Conservation (phyloP, 2,113 vertebrate genomes). For the Odontesthes bonariensis region DNA sequence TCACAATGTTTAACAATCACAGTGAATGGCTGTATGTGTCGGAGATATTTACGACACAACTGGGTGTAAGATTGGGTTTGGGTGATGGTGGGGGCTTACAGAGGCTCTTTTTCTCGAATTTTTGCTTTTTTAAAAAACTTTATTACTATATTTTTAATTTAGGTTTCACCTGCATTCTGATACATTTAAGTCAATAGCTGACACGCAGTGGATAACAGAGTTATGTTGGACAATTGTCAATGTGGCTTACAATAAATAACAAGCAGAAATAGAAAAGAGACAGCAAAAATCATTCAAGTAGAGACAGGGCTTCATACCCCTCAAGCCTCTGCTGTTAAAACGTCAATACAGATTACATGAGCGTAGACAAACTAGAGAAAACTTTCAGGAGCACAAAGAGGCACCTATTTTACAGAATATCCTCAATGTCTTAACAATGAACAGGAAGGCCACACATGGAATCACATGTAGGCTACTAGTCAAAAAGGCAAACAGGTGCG, state of each 20-base stretch:
- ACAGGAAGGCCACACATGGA: slow-evolving; percentile 13
- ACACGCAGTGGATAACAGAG: slow-evolving; percentile 1
- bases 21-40: slow-evolving; percentile 64
- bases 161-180: slow-evolving; percentile 8
- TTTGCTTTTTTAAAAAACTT: slow-evolving; percentile 6
- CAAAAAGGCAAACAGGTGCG: slow-evolving; percentile 74
- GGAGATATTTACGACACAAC: slow-evolving; percentile 44
- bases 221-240: slow-evolving; percentile 54
- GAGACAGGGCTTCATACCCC: slow-evolving; percentile 56
- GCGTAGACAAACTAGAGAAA: slow-evolving; percentile 33
- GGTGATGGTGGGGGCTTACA: slow-evolving; percentile 2
- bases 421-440: slow-evolving; percentile 20
- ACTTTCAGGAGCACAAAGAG: slow-evolving; percentile 33
- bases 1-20: slow-evolving; percentile 69
- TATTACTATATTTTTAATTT: background rate
- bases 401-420: slow-evolving; percentile 26
- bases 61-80: slow-evolving; percentile 37
- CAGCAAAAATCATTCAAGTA: slow-evolving; percentile 53
- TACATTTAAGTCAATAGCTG: slow-evolving; percentile 12
- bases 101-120: slow-evolving; percentile 16
- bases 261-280: slow-evolving; percentile 52
- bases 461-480: slow-evolving; percentile 3
- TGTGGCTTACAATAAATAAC: slow-evolving; percentile 68
- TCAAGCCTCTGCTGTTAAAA: slow-evolving; percentile 48
- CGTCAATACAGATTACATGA: slow-evolving; percentile 55